Evolutionary conservation across 2,113 vertebrate genomes (phyloP), one percentile per base, ranked within the genome.

Genomic region (Ophiodon elongatus): DNA sequence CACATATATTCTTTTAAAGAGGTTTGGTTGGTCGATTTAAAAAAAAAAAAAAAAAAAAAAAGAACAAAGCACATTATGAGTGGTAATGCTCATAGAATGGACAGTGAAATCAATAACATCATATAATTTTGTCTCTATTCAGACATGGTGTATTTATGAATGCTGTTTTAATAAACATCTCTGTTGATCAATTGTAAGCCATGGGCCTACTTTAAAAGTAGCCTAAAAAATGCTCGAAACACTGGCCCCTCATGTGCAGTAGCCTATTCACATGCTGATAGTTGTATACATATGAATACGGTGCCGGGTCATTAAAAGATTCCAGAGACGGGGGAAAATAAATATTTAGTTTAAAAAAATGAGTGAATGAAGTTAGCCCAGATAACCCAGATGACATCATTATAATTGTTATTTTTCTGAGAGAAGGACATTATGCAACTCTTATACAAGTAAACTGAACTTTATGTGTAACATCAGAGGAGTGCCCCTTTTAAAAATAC

Each of bases 361-460:
- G n/a, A 65, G 19, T 23, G 25, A 62, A 31, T 39, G 1, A 19
- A 72, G 31, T 43, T 8, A 57, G 15, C 56, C 43, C 9, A n/a
- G 68, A 79, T 63, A 71, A 45, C 29, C 62, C 23, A 11, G 23
- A 56, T 56, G 50, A 65, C 17, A 19, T 23, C 13, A 25, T 23
- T 37, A n/a, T 31, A 1, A 23, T 15, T 8, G 15, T 62, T 68
- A 41, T 39, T 82, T 31, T 85, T 60, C 57, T 82, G 50, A 43
- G 43, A 29, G n/a, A 37, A 19, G 21, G 19, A 54, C 10, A 19
- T 39, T 60, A 25, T 0, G 43, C 23, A 33, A 25, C 54, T 33
- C 39, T 65, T 63, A 54, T 4, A 31, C 4, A 11, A 21, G 7
- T 50, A 4, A 76, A 73, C 21, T 54, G 23, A 52, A n/a, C 6